Conservation (phyloP, 2,888 invertebrate genomes). For the Eristalis arbustorum region DNA sequence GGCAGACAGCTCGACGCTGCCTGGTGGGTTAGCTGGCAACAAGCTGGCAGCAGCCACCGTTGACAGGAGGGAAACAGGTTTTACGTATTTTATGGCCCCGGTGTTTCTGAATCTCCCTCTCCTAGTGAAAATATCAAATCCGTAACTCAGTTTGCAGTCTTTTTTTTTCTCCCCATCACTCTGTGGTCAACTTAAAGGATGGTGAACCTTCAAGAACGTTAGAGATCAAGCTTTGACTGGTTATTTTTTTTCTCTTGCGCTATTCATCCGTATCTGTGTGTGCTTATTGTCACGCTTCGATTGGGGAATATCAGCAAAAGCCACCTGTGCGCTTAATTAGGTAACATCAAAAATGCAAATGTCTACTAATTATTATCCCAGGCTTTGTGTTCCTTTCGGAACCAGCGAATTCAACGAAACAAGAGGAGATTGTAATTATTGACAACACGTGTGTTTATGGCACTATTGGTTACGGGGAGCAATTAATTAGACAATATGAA, state of each 20-base stretch:
- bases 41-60: too few species aligned
- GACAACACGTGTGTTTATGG: not conserved
- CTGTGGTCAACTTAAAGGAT: not conserved
- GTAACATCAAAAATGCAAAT: not conserved
- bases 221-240: not conserved
- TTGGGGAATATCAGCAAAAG: not conserved
- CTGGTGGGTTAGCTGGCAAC: not conserved
- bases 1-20: slow-evolving; percentile 34
- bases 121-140: not conserved
- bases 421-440: not conserved
- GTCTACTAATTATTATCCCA: not conserved
- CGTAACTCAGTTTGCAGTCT: not conserved
- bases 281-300: not conserved
- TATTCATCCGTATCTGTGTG: not conserved
- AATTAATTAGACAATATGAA: not conserved
- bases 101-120: not conserved
- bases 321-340: not conserved
- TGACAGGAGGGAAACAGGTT: not conserved
- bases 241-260: not conserved
- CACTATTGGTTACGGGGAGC: not conserved
- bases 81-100: not conserved
- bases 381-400: not conserved
- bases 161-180: not conserved
- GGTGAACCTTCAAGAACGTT: not conserved
- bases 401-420: not conserved